Evolutionary conservation across 2,888 invertebrate genomes (phyloP).

Genomic region (Cryptocephalus primarius): DNA sequence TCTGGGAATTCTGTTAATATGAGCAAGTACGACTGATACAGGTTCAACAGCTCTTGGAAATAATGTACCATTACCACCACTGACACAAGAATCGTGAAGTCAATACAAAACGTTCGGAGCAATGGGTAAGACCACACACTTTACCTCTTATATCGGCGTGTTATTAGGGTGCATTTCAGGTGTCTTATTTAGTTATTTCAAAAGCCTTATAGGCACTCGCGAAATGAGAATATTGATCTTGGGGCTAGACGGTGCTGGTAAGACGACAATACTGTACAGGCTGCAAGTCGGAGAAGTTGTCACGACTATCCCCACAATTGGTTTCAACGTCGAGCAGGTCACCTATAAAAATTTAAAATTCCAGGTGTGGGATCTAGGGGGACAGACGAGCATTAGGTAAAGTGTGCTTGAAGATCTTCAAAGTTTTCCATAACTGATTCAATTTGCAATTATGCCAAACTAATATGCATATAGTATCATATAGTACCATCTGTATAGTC

Average conservation of each 20-base stretch:
- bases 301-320: conserved; percentile 97
- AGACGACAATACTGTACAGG: conserved; percentile 96
- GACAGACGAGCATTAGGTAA: conserved; percentile 96
- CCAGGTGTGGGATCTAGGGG: conserved; percentile 98
- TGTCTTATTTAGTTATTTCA: conserved; percentile 93
- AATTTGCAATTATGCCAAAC: not conserved
- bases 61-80: no score
- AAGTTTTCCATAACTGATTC: not conserved
- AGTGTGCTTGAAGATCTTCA: conserved; percentile 5
- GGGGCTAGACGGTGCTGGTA: conserved; percentile 97
- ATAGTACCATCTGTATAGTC: no score
- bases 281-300: conserved; percentile 98
- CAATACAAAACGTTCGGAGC: no score
- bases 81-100: no score
- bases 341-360: conserved; percentile 98
- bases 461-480: no score
- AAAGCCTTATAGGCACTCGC: conserved; percentile 86
- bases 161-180: conserved; percentile 47
- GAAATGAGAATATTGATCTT: conserved; percentile 98
- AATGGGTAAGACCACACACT: no score
- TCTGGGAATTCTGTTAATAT: no score
- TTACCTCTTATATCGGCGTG: no score
- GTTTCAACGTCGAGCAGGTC: conserved; percentile 98
- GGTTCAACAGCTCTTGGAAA: no score
- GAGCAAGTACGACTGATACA: no score